These are phyloP conservation scores for Andrena fulva DNA, from an alignment of 2,888 invertebrate species.

Conservation along the genomic window DNA sequence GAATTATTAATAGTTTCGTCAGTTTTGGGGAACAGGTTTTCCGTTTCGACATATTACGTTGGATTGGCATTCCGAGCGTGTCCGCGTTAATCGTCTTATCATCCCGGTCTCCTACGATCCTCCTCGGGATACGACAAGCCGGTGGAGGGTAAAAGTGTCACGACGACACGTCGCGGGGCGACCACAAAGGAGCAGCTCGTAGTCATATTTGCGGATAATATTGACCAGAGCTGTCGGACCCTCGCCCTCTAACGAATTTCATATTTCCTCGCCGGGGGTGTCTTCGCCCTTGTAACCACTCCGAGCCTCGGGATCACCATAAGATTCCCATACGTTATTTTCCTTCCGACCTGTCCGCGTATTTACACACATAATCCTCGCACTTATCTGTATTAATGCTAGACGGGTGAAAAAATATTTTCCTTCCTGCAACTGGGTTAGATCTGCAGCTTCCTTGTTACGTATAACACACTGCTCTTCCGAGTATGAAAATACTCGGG, in stretches of 20 bases:
- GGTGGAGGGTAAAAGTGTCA: constrained; percentile 55
- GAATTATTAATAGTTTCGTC: neutral
- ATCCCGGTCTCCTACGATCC: constrained; percentile 34
- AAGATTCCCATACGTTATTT: constrained; percentile 62
- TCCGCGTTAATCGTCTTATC: constrained; percentile 55
- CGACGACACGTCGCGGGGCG: constrained; percentile 49
- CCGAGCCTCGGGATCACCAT: constrained; percentile 45
- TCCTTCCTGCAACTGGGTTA: constrained; percentile 23
- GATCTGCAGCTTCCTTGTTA: constrained; percentile 1
- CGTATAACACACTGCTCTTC: neutral
- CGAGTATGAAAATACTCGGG: no score
- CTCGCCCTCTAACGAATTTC: constrained; percentile 72
- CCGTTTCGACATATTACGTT: constrained; percentile 6
- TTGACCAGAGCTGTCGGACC: constrained; percentile 77
- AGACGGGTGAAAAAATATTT: constrained; percentile 56
- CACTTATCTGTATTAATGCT: constrained; percentile 63
- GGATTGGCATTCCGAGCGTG: constrained; percentile 46
- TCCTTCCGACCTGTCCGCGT: constrained; percentile 56
- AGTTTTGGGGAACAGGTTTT: neutral
- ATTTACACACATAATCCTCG: constrained; percentile 69
- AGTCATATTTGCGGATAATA: constrained; percentile 80
- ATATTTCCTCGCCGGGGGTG: constrained; percentile 61
- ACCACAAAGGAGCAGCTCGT: constrained; percentile 60
- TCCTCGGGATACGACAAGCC: constrained; percentile 36
- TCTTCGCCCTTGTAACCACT: constrained; percentile 53